A percentile compares a stretch with the other conserved stretches of the same genome.
Conservation (phyloP, 2,888 invertebrate species). For the Morinoia aosen region DNA sequence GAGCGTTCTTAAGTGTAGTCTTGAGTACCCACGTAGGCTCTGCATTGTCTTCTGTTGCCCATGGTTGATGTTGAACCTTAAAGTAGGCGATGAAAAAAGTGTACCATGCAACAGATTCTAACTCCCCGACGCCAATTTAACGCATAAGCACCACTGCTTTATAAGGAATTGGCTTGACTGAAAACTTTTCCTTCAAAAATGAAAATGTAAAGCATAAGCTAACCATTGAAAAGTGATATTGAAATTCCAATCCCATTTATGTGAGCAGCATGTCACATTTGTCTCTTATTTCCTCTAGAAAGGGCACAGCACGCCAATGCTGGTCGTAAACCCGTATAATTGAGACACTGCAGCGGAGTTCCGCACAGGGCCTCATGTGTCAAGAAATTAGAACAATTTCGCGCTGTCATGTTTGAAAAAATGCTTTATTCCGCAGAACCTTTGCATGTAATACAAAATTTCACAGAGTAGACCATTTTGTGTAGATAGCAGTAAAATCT, state of each 20-base stretch:
- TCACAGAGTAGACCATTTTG: too few relatives aligned
- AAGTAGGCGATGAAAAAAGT: neutral
- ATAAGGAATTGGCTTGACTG: neutral
- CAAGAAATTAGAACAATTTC: too few relatives aligned
- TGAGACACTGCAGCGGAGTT: neutral
- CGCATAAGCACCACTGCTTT: neutral
- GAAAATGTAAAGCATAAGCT: neutral
- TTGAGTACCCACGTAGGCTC: neutral
- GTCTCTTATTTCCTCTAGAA: neutral
- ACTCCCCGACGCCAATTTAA: neutral
- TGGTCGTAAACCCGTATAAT: neutral
- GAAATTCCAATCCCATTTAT: neutral
- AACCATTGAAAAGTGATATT: neutral
- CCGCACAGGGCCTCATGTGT: too few relatives aligned
- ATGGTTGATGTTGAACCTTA: neutral
- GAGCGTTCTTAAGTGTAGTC: neutral
- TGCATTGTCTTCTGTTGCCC: neutral
- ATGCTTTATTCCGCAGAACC: too few relatives aligned
- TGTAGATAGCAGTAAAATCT: too few relatives aligned
- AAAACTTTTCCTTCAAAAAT: neutral
- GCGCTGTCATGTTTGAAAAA: too few relatives aligned
- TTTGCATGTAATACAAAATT: too few relatives aligned
- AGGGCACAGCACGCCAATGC: neutral
- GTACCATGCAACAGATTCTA: neutral
- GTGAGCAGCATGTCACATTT: too few relatives aligned